Base-by-base conservation (phyloP, 1,140 invertebrate species). In the Drosophila tristis region DNA sequence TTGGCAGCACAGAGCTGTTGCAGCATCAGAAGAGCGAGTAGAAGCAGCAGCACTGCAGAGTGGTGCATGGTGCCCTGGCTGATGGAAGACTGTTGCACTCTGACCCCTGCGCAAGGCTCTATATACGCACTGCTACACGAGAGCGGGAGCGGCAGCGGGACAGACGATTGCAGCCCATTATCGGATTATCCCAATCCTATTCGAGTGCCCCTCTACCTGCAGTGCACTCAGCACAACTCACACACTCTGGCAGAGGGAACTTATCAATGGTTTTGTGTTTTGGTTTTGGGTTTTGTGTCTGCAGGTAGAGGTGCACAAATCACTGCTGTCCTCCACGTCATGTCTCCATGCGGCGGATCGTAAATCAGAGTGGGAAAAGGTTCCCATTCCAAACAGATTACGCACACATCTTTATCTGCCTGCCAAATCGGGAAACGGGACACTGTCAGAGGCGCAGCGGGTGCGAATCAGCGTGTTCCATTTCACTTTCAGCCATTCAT, bases 291-390 rank as follows among this genome's bases (percentile, higher is more conserved):
- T 39, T 39, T 4, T 11, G 35, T 11, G 35, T 39, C 35, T 50
- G 31, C 44, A 13, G 26, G 4, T 45, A 60, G 58, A 50, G 31
- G 57, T 29, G 31, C 42, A 20, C 35, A 62, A 67, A 55, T 48
- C 25, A 58, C 48, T 43, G 47, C 29, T 31, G 29, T 31, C 29
- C 29, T 31, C 16, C 16, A 16, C 1, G 20, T 7, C 29, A 31
- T 29, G 29, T 29, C 29, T 7, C 29, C 29, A 35, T 35, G 31
- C 4, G 35, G 35, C 8, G 42, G 29, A 42, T 71, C 48, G 68
- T 72, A 72, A 71, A 72, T 72, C 67, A 61, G 15, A 20, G 59
- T n/a, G 25, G 65, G 11, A 70, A 71, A 49, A 39, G 51, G 35
- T 13, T 39, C 35, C 13, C 35, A 39, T 39, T 39, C 11, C 35